Conservation (phyloP, 2,113 vertebrate genomes). For the Rostratula benghalensis region DNA sequence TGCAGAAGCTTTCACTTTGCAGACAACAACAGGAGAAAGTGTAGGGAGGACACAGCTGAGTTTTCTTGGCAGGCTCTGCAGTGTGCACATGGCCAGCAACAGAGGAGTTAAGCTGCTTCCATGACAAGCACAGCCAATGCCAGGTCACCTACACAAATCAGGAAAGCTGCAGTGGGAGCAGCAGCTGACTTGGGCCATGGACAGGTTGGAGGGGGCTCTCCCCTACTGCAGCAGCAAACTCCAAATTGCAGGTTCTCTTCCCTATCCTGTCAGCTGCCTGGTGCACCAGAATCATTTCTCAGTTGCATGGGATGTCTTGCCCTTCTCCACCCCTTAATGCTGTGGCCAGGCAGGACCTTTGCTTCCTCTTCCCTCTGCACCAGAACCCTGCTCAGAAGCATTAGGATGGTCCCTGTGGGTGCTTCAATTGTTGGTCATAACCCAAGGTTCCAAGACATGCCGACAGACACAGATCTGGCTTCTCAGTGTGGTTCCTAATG, state of each 20-base stretch:
- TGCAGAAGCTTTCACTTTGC: neutral
- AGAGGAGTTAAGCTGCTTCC: neutral
- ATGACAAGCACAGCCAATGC: neutral
- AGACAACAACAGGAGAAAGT: neutral
- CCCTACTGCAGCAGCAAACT: neutral
- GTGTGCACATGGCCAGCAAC: fast-evolving
- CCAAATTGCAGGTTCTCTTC: neutral
- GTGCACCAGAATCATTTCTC: neutral
- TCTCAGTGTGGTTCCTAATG: neutral
- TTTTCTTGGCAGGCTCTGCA: neutral
- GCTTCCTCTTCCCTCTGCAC: neutral
- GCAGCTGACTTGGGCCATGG: neutral
- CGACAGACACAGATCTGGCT: neutral
- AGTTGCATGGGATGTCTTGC: fast-evolving
- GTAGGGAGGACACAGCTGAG: neutral
- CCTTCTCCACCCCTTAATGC: neutral
- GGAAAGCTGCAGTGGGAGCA: neutral
- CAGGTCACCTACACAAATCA: neutral
- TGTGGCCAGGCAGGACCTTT: neutral
- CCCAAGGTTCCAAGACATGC: neutral
- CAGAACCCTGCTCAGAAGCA: neutral
- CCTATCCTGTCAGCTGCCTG: neutral
- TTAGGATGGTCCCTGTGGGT: fast-evolving
- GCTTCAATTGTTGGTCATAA: neutral
- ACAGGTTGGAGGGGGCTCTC: neutral